Evolutionary conservation across 2,888 invertebrate species (phyloP), one percentile per base, ranked within the genome.

Genomic region (Argynnis bischoffii): DNA sequence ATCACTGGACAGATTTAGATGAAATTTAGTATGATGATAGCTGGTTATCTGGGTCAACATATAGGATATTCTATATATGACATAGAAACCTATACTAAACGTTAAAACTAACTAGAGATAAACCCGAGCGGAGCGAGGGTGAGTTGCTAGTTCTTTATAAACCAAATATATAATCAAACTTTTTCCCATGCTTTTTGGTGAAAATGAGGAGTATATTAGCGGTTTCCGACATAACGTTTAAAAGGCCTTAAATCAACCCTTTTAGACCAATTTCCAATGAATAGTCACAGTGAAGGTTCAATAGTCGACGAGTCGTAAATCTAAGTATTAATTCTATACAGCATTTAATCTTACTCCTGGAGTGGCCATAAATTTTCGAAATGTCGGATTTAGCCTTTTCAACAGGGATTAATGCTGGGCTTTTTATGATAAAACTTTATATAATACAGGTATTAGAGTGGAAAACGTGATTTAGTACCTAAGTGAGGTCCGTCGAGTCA

Each of bases 241-340:
- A 47, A 59, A 59, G 21, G 47, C 47, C 6, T n/a, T 59, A n/a
- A 59, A 48, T 48, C 59, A 59, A n/a, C 26, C 59, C 47, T 59
- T 59, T 59, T 26, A 59, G 47, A 59, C n/a, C 48, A 48, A 31
- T 47, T 48, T 59, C 59, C 48, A 26, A 16, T 59, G 59, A 57
- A 57, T 57, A n/a, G 47, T 26, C 48, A 26, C 59, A 48, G 26
- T 46, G 64, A 57, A 18, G 59, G 63, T 59, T 51, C 56, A 53
- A 61, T 64, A 70, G 70, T 63, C 70, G 26, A 68, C 65, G 66
- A 60, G 47, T 67, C 64, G 54, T 66, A 63, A 53, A 64, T 66
- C 69, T 56, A 54, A 35, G 68, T 72, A 73, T 70, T 70, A 71
- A 71, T 72, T 70, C 69, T 63, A 60, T 66, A 67, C 55, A 69